Evolutionary conservation across 2,113 vertebrate genomes (phyloP).

Genomic region (Pterocles gutturalis): DNA sequence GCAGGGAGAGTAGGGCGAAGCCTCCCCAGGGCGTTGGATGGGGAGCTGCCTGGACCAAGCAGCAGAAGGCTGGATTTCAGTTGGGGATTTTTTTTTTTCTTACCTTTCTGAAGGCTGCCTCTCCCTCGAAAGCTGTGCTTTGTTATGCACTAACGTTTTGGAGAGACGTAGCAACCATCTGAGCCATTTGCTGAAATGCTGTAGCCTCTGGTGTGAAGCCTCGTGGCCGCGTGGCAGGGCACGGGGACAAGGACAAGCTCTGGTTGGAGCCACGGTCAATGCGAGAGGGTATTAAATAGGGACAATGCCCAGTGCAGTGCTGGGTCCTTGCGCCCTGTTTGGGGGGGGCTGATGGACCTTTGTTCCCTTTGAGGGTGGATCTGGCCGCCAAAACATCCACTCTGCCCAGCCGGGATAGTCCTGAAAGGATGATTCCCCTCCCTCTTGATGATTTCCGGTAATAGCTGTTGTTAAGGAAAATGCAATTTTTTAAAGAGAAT

Average conservation of each 20-base stretch:
- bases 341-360: not conserved
- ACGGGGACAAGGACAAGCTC: not conserved
- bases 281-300: not conserved
- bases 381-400: not conserved
- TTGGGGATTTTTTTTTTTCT: accelerated
- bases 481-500: not conserved
- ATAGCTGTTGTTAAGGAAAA: not conserved
- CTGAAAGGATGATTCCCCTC: not conserved
- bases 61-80: not conserved
- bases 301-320: not conserved
- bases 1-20: not conserved
- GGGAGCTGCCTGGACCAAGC: not conserved
- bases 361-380: not conserved
- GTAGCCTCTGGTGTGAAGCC: not conserved
- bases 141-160: accelerated
- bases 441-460: not conserved
- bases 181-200: not conserved
- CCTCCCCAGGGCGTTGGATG: accelerated
- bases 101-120: not conserved
- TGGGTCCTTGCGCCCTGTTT: accelerated
- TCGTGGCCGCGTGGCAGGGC: accelerated
- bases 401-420: not conserved
- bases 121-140: not conserved
- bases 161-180: accelerated
- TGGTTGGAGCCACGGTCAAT: accelerated